These are phyloP conservation scores for Willisornis vidua DNA, from an alignment of 2,113 vertebrate genomes.

Conservation along the genomic window DNA sequence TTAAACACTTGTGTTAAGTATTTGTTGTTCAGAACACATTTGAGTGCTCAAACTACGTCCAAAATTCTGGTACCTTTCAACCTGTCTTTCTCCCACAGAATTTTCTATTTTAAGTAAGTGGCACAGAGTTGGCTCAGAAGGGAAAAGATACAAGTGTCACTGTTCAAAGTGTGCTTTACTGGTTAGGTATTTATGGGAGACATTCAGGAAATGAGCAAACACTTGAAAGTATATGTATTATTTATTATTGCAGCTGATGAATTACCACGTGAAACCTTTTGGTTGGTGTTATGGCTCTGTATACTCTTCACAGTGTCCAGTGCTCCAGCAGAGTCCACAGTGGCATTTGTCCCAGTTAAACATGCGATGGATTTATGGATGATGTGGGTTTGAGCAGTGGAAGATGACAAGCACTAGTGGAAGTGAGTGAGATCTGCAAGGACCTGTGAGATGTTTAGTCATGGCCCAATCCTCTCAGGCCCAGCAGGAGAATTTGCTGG, in stretches of 20 bases:
- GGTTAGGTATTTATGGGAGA: neutral
- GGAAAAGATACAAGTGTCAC: neutral
- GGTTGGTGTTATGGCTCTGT: neutral
- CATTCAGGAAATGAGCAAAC: neutral
- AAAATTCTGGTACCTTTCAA: neutral
- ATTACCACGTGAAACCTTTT: neutral
- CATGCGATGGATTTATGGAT: neutral
- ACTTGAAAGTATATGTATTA: neutral
- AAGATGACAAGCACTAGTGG: neutral
- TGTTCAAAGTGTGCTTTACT: neutral
- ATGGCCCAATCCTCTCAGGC: neutral
- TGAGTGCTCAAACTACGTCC: neutral
- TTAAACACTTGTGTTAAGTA: neutral
- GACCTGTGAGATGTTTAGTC: neutral
- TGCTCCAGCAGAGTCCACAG: neutral
- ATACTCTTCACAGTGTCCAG: neutral
- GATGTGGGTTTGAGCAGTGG: neutral
- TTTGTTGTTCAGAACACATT: neutral
- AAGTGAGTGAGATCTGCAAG: neutral
- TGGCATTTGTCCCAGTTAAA: neutral
- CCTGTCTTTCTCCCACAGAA: neutral
- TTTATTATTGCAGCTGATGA: slow-evolving; percentile 14
- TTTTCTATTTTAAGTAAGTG: slow-evolving; percentile 25
- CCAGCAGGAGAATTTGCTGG: neutral
- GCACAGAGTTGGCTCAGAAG: neutral